Evolutionary conservation across 2,888 invertebrate genomes (phyloP).

Genomic region (Metacarcinus magister): DNA sequence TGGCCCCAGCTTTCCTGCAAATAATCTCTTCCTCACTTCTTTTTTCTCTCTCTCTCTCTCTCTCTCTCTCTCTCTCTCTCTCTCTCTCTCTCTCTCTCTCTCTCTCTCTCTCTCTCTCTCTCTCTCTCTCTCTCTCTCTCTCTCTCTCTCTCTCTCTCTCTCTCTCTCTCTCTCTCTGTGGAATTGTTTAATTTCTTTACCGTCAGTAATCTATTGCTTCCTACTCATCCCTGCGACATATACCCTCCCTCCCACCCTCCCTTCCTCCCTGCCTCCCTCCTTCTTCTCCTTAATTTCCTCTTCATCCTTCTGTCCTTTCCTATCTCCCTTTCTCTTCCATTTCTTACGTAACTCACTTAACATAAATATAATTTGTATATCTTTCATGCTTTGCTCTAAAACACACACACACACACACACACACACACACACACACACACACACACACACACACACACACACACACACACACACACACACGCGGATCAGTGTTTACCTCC

Average conservation of each 20-base stretch:
- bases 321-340: background rate
- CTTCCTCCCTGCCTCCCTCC: background rate
- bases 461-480: constrained; percentile 26
- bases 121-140: background rate
- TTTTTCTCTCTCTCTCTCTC: background rate
- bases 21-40: background rate
- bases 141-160: background rate
- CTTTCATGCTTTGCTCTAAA: background rate
- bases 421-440: constrained; percentile 10
- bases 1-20: background rate
- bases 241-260: background rate
- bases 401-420: constrained; percentile 1
- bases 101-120: background rate
- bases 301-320: background rate
- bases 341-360: background rate
- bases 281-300: background rate
- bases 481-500: too few species aligned
- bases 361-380: background rate
- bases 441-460: constrained; percentile 5
- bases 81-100: constrained; percentile 5
- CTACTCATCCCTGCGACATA: background rate
- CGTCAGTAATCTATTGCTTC: background rate
- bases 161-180: too few species aligned
- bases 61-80: background rate
- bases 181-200: background rate